Base-by-base conservation (phyloP, 2,113 vertebrate genomes). In the Variabilichromis moorii region DNA sequence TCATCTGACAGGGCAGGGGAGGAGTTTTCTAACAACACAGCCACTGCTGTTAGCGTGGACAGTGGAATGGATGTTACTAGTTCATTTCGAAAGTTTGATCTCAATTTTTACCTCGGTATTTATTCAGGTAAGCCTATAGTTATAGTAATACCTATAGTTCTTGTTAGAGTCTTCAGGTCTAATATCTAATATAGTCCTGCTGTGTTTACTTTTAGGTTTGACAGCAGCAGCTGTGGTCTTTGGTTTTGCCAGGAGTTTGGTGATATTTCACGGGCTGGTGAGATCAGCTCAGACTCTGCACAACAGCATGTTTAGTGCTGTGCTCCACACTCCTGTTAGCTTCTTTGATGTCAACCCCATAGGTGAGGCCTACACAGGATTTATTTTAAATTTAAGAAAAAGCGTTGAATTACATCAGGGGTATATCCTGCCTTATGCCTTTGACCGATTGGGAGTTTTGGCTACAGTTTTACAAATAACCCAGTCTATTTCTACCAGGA, bases 331-430 rank as follows among this genome's bases (percentile, higher is more conserved):
- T 1, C 98, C 97, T 0, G 97, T 98, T 10, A 93, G 96, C 92
- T 99, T 99, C 95, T 99, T 99, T 86, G 98, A 99, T 88, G 94
- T 96, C 94, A 99, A 99, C 91, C 98, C 98, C n/a, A 96, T 98
- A 13, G 98, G 98, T 98, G 92, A 97, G 98, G 86, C 11, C 11
- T 12, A 9, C 9, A 9, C 28, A 14, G 7, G 0, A 11, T 6
- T 37, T 54, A 3, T 37, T 17, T 40, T 9, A 24, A 26, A 9
- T 9, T 53, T 13, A 12, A 24, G 6, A 33, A 16, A 16, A 55
- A 40, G 61, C 2, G 1, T 57, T 57, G 54, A 26, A 57, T 57
- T 57, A 57, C 55, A 59, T 59, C 55, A 59, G 24, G 55, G 55
- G 24, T 59, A 28, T 28, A 59, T 59, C 55, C 24, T 59, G 24